Evolutionary conservation across 2,797 vertebrate genomes (phyloP), one percentile per base, ranked within the genome.

Genomic region (Leptatherina wallacei): DNA sequence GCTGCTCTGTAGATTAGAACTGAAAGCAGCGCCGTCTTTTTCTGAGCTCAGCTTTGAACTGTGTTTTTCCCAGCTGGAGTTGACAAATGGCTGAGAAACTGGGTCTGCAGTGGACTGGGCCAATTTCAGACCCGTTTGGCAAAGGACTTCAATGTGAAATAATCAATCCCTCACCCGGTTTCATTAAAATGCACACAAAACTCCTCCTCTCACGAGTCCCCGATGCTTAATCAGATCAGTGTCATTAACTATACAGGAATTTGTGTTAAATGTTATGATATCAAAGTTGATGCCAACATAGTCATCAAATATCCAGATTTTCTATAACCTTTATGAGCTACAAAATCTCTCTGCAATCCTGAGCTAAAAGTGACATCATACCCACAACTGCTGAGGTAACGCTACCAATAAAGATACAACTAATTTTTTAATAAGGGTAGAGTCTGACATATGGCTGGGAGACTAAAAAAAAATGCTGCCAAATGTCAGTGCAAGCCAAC

Each of bases 1-100:
- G 91, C 85, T 76, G 83, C 87, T 88, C 84, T 90, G 89, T 78
- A 93, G 92, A 93, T 94, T 93, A 93, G 77, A 67, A 72, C 75
- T 85, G 79, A 94, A 93, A 92, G 90, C 77, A 66, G 59, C 62
- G 51, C 74, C 55, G 77, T 69, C 68, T 68, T 70, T 81, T 74
- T 77, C 82, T n/a, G 35, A 63, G 73, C 66, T 70, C 24, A 0
- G 72, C 88, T 92, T 91, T 90, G 88, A 92, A 90, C 85, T 72
- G 54, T 61, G 65, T 83, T 90, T 86, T 62, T 24, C 30, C 54
- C 75, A 65, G 78, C 78, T 77, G 65, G 59, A 89, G 73, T 61
- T 9, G 36, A 61, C 72, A 87, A 91, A 59, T 82, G 84, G 73
- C 73, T 49, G 20, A 64, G 63, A 68, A 80, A 42, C 56, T 61